phyloP scores from a whole-genome alignment of 2,113 vertebrate species.

The Anguilla japonica region DNA sequence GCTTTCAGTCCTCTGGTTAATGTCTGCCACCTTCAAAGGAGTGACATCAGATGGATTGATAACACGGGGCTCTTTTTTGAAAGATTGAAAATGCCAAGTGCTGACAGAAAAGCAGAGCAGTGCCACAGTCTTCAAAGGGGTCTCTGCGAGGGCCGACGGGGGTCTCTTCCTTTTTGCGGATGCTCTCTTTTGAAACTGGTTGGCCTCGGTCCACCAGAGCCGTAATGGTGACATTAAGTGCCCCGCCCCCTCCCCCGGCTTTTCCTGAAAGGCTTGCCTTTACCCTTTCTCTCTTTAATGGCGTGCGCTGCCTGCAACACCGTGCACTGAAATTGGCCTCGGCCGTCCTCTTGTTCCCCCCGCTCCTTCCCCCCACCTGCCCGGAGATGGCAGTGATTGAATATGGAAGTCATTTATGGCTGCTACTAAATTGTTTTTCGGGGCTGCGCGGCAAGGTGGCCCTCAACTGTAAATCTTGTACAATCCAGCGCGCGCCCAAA shows the following conservation, averaged over 20 bases:
- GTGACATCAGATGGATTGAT: not conserved
- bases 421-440: not conserved
- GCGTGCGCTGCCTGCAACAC: not conserved
- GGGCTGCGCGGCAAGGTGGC: not conserved
- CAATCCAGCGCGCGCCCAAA: slow-evolving; percentile 16
- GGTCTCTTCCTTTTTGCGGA: not conserved
- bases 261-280: not conserved
- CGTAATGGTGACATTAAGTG: not conserved
- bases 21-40: not conserved
- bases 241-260: not conserved
- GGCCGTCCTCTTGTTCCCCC: not conserved
- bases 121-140: not conserved
- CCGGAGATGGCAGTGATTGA: not conserved
- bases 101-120: not conserved
- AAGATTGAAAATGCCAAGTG: not conserved
- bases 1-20: slow-evolving; percentile 54
- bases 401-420: not conserved
- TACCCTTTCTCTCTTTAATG: not conserved
- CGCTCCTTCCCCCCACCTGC: not conserved
- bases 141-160: not conserved
- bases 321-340: not conserved
- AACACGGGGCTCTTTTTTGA: not conserved
- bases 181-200: not conserved
- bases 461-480: slow-evolving; percentile 8
- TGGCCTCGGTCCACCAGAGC: not conserved